Conservation (phyloP, 92 coral and sea anemone species). For the Blastomussa wellsi region DNA sequence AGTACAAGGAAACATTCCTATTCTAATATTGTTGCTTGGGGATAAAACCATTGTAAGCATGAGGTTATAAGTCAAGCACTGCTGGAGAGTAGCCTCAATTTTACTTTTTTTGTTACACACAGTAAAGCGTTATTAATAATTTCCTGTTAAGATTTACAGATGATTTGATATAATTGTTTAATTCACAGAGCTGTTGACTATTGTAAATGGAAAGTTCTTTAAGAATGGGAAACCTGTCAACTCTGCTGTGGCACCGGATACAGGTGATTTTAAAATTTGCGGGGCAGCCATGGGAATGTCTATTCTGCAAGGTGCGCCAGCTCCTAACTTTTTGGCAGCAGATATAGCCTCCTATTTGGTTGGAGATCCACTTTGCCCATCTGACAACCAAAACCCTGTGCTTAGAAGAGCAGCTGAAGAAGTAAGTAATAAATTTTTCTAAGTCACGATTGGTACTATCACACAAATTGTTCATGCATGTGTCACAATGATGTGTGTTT, state of each 20-base stretch:
- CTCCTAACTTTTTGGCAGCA: slow-evolving; percentile 66
- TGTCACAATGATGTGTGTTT: too few relatives aligned
- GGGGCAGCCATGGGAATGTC: slow-evolving; percentile 67
- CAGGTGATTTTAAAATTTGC: slow-evolving; percentile 46
- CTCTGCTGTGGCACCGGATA: slow-evolving; percentile 55
- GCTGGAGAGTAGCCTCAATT: slow-evolving; percentile 10
- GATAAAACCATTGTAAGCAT: too few relatives aligned
- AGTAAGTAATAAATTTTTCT: slow-evolving; percentile 36
- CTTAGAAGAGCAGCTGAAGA: slow-evolving; percentile 34
- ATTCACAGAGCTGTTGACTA: slow-evolving; percentile 52
- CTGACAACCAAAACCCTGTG: slow-evolving; percentile 43
- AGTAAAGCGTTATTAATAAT: not conserved
- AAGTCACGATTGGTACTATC: too few relatives aligned
- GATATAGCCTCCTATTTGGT: slow-evolving; percentile 41
- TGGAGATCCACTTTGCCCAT: slow-evolving; percentile 46
- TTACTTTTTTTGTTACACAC: slow-evolving; percentile 7
- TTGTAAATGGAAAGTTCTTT: slow-evolving; percentile 43
- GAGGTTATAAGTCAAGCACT: too few relatives aligned
- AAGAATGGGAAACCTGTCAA: slow-evolving; percentile 55
- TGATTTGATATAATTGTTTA: slow-evolving; percentile 9
- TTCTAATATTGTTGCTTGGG: too few relatives aligned
- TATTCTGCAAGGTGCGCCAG: slow-evolving; percentile 69
- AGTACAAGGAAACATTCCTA: too few relatives aligned
- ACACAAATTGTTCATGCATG: too few relatives aligned
- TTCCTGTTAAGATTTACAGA: not conserved